Evolutionary conservation across 35 echinoderm and acorn worm genomes (phyloP), one percentile per base, ranked within the genome.

Genomic region (Strongylocentrotus purpuratus): DNA sequence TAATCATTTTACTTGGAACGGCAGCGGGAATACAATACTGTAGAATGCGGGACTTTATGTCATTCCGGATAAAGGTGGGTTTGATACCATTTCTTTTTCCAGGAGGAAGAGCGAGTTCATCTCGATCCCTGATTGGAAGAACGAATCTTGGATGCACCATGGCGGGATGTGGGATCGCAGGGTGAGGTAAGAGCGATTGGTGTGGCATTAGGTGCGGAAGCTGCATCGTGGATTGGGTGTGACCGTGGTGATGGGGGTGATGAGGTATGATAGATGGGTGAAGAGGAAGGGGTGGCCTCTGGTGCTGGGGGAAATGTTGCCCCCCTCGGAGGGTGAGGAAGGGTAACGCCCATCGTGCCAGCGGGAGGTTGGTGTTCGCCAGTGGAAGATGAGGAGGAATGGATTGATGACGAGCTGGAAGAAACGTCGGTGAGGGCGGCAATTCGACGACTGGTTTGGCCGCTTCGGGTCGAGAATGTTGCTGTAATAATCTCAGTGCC

Each of bases 301-400:
- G 87, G 31, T 89, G 87, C 32, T 89, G 87, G 12, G n/a, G 45
- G 33, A 45, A 45, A 0, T 89, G 87, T 9, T 33, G 33, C 33
- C 87, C 87, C 15, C 87, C 87, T 89, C 33, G 33, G 20, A 46
- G 14, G 4, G 87, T 89, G 15, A 89, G 87, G 87, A 89, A 89
- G 3, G 87, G 87, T 46, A 89, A 25, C 31, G 87, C 87, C 87
- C 87, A 89, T 89, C 32, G 87, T 18, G 87, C 87, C 32, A 88
- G 32, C 31, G 87, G 87, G 2, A 88, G 87, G 87, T 33, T 46
- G 87, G 87, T 41, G 87, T 41, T 46, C 13, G 45, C 32, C 87
- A 46, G 87, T 33, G 45, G 87, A 89, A 45, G 87, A 46, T 5
- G 87, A 33, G 87, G 87, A 28, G 45, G 45, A 45, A 46, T 31